phyloP scores from a whole-genome alignment of 2,113 vertebrate species.

The Neoarius graeffei region DNA sequence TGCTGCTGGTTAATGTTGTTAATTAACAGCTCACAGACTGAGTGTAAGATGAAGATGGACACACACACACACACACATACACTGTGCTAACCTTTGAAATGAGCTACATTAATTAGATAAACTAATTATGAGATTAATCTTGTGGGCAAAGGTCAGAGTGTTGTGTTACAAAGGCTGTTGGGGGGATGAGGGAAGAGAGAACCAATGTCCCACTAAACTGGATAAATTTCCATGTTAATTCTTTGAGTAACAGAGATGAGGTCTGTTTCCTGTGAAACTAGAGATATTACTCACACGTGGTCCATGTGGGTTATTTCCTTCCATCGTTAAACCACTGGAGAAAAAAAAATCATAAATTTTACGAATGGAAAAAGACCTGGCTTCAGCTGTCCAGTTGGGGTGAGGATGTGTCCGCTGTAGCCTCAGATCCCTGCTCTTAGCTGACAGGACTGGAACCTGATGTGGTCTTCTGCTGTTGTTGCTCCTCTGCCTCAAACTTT shows the following conservation, averaged over 20 bases:
- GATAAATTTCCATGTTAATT: background rate
- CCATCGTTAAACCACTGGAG: background rate
- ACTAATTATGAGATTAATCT: constrained; percentile 44
- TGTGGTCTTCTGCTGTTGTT: background rate
- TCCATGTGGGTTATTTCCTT: background rate
- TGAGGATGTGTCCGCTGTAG: background rate
- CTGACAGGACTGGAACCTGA: too few relatives aligned
- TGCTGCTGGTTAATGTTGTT: constrained; percentile 34
- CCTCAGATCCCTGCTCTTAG: background rate
- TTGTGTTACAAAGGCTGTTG: background rate
- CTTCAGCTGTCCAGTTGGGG: background rate
- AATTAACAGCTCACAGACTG: constrained; percentile 25
- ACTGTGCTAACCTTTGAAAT: constrained; percentile 28
- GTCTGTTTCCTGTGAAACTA: background rate
- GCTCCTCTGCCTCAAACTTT: background rate
- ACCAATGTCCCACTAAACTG: background rate
- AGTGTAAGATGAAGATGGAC: constrained; percentile 22
- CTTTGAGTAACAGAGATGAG: background rate
- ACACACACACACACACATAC: constrained; percentile 9
- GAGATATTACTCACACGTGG: background rate
- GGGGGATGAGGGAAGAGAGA: background rate
- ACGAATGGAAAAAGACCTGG: background rate
- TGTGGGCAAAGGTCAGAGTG: constrained; percentile 37
- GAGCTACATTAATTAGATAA: constrained; percentile 45
- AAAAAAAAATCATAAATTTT: background rate